phyloP scores from a whole-genome alignment of 2,113 vertebrate genomes.

The Charina bottae region DNA sequence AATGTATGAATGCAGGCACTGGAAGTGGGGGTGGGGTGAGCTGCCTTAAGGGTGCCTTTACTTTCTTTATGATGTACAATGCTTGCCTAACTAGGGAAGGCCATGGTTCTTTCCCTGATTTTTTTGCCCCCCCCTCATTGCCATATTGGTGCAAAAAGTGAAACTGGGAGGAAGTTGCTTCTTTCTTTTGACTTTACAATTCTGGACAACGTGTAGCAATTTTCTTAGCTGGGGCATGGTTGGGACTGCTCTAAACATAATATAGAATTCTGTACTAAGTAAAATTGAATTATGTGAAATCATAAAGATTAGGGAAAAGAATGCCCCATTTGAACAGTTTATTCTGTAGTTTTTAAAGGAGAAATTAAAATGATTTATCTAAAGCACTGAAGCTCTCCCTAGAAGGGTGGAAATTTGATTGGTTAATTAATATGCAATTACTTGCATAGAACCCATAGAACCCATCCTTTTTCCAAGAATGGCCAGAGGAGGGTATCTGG shows the following conservation, averaged over 20 bases:
- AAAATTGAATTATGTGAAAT: background rate
- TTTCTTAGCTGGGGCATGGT: background rate
- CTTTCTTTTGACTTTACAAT: background rate
- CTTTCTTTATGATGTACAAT: background rate
- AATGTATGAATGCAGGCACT: background rate
- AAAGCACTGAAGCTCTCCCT: background rate
- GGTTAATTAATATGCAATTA: background rate
- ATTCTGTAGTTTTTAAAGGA: background rate
- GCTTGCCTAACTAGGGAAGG: background rate
- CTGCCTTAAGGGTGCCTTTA: background rate
- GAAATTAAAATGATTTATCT: background rate
- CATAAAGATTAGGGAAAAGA: background rate
- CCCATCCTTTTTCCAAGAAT: background rate
- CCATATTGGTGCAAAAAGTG: background rate
- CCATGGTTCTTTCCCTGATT: background rate
- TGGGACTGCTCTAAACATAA: background rate
- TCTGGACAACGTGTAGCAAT: background rate
- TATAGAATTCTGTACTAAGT: background rate
- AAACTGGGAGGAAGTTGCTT: background rate
- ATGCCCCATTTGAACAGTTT: background rate
- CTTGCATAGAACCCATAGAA: background rate
- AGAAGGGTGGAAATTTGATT: background rate
- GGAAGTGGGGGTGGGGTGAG: background rate
- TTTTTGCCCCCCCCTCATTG: background rate
- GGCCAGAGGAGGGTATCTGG: background rate